Conservation (phyloP, 2,797 vertebrate genomes). For the Sebastes hopkinsi region DNA sequence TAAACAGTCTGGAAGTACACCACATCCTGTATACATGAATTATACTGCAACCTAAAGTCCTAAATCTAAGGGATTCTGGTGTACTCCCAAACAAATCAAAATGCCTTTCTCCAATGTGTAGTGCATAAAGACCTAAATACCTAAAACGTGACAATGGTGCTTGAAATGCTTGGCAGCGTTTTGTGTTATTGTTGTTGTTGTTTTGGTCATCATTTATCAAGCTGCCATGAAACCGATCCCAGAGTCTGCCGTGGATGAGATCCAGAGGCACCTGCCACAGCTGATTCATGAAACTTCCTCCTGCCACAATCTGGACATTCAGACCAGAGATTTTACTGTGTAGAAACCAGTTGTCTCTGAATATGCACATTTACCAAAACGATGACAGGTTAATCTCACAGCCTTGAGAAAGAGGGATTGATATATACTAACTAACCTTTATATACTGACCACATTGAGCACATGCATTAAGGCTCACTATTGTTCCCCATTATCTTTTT, state of each 20-base stretch:
- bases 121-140: not conserved
- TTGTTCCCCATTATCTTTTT: too few relatives aligned
- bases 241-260: not conserved
- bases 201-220: slow-evolving; percentile 10
- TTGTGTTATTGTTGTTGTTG: not conserved
- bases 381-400: not conserved
- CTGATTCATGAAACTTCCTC: not conserved
- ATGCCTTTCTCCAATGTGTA: not conserved
- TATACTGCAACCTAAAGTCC: not conserved
- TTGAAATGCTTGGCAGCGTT: not conserved
- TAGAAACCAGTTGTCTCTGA: not conserved
- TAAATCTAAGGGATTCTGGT: too few relatives aligned
- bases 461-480: not conserved
- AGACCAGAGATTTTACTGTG: not conserved
- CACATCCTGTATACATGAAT: not conserved
- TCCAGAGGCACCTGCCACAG: slow-evolving; percentile 11
- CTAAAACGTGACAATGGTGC: not conserved
- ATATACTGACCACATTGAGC: not conserved
- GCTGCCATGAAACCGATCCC: not conserved
- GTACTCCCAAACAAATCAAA: not conserved
- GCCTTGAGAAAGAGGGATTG: not conserved
- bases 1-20: not conserved
- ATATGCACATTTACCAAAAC: not conserved
- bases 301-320: not conserved
- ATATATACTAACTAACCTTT: not conserved